phyloP scores from a whole-genome alignment of 1,140 invertebrate genomes.

The Penaeus indicus region DNA sequence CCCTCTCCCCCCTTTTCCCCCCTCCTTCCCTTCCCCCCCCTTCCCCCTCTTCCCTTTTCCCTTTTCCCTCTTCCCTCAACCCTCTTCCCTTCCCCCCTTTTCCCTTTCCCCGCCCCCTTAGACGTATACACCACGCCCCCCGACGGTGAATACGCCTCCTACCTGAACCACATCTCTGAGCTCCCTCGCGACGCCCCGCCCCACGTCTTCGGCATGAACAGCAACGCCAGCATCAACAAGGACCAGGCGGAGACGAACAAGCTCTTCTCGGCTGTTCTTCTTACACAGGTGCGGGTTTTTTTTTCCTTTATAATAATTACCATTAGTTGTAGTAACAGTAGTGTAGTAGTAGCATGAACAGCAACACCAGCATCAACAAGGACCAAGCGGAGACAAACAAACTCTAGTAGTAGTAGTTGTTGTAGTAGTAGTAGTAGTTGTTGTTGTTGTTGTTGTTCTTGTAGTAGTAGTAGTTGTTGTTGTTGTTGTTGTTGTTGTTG shows the following conservation, averaged over 20 bases:
- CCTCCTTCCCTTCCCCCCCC: no score
- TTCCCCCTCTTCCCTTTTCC: no score
- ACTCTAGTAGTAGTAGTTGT: slow-evolving; percentile 71
- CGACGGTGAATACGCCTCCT: slow-evolving; percentile 82
- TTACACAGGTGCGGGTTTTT: slow-evolving; percentile 77
- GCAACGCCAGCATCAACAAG: slow-evolving; percentile 95
- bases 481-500: no score
- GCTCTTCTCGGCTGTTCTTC: slow-evolving; percentile 83
- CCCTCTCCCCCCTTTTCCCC: no score
- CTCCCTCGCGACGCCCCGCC: slow-evolving; percentile 86
- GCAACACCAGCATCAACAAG: slow-evolving; percentile 95
- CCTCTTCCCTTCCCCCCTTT: not conserved
- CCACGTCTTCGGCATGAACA: slow-evolving; percentile 92
- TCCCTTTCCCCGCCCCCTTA: slow-evolving; percentile 67
- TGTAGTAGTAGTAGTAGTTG: no score
- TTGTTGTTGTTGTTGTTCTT: no score
- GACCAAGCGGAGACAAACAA: slow-evolving; percentile 89
- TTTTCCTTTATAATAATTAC: slow-evolving; percentile 7
- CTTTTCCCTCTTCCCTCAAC: no score
- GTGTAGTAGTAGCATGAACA: slow-evolving; percentile 77
- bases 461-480: no score
- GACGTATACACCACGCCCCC: slow-evolving; percentile 83
- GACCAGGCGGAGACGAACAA: slow-evolving; percentile 89
- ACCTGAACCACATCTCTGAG: slow-evolving; percentile 81
- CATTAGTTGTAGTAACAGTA: no score